These are phyloP conservation scores for Gymnoscopelus microlampas DNA, from an alignment of 2,797 vertebrate genomes.

Conservation along the genomic window DNA sequence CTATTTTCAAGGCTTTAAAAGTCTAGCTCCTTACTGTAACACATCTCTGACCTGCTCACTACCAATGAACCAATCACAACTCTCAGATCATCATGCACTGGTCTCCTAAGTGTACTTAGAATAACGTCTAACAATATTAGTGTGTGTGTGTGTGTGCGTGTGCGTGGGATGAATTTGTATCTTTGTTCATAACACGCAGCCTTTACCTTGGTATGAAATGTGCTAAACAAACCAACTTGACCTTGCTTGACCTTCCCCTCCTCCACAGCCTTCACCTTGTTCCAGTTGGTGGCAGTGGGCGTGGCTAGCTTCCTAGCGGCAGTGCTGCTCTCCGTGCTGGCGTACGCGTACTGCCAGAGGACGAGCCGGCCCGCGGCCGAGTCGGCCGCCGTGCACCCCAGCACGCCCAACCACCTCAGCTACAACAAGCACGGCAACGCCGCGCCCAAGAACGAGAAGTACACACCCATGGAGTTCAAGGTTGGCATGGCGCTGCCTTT, in stretches of 20 bases:
- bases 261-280: constrained; percentile 88
- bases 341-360: constrained; percentile 90
- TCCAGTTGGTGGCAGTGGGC: constrained; percentile 91
- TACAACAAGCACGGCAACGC: constrained; percentile 89
- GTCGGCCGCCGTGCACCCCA: constrained; percentile 91
- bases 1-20: no score
- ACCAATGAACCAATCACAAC: no score
- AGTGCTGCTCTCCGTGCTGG: constrained; percentile 87
- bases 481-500: constrained; percentile 63
- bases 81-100: no score
- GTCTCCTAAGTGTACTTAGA: no score
- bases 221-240: no score
- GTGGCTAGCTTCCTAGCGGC: constrained; percentile 89
- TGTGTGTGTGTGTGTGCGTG: no score
- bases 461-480: constrained; percentile 98
- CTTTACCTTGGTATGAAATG: no score
- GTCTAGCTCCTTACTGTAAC: no score
- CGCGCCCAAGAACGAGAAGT: constrained; percentile 95
- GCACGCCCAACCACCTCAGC: constrained; percentile 94
- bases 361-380: constrained; percentile 89
- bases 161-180: no score
- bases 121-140: no score
- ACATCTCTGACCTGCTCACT: no score
- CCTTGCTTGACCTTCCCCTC: neutral
- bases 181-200: no score